Conservation (phyloP, 1,140 invertebrate species). For the Eriocheir sinensis region DNA sequence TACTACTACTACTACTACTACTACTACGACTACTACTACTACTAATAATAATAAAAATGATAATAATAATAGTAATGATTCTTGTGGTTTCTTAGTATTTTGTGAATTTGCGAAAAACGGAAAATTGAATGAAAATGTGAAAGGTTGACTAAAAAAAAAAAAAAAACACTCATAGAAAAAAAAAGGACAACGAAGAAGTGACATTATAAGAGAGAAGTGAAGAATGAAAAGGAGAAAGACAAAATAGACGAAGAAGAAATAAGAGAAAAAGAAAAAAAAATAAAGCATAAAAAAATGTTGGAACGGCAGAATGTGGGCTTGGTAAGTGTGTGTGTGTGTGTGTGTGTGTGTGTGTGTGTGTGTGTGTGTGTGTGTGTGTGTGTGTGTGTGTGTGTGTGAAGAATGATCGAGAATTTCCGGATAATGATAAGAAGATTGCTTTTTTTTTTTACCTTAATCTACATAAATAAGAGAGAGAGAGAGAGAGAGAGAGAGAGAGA, state of each 20-base stretch:
- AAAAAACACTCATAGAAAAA: not conserved
- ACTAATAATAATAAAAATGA: not conserved
- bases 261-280: not conserved
- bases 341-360: not conserved
- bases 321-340: not conserved
- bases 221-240: not conserved
- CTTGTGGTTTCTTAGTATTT: not conserved
- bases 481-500: not conserved
- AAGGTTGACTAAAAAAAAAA: not conserved
- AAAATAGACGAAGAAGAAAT: not conserved
- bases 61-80: not conserved
- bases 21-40: not conserved
- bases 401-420: no score
- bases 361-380: no score
- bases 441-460: no score
- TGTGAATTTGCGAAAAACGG: not conserved
- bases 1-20: conserved; percentile 5
- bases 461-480: not conserved
- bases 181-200: not conserved
- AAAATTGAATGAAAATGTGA: not conserved
- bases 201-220: not conserved
- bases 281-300: not conserved
- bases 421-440: no score
- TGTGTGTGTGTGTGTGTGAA: no score
- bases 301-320: not conserved